phyloP scores from a whole-genome alignment of 2,888 invertebrate species.

The Dione vanillae region DNA sequence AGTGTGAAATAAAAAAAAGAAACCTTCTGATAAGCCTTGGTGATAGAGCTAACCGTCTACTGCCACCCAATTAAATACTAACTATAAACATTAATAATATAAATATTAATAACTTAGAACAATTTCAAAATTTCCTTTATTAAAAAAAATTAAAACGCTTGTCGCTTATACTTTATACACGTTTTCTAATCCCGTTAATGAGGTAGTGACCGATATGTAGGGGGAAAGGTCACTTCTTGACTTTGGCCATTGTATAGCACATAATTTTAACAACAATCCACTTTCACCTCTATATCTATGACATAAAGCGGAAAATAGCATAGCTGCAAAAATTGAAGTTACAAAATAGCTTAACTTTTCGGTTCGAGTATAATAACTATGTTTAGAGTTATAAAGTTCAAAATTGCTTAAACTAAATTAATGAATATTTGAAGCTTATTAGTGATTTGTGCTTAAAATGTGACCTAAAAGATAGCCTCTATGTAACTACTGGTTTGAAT shows the following conservation, averaged over 20 bases:
- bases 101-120: too few species aligned
- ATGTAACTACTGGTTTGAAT: slow-evolving; percentile 26
- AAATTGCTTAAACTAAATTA: slow-evolving; percentile 18
- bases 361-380: neutral
- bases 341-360: slow-evolving; percentile 1
- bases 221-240: slow-evolving; percentile 69
- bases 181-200: slow-evolving; percentile 69
- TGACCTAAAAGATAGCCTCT: slow-evolving; percentile 23
- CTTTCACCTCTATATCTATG: slow-evolving; percentile 7
- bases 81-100: too few species aligned
- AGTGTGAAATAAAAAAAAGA: too few species aligned
- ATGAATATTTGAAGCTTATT: slow-evolving; percentile 31
- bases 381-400: neutral
- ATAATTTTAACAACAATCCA: slow-evolving; percentile 26
- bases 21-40: too few species aligned
- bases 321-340: slow-evolving; percentile 8
- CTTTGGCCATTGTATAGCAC: slow-evolving; percentile 54
- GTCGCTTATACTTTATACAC: slow-evolving; percentile 32
- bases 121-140: too few species aligned
- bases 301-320: slow-evolving; percentile 12
- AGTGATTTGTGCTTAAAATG: slow-evolving; percentile 20
- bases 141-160: neutral
- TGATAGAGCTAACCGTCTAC: too few species aligned
- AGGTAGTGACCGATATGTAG: slow-evolving; percentile 78
- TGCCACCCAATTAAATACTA: too few species aligned